Evolutionary conservation across 2,797 vertebrate species (phyloP).

Genomic region (Chloroceryle amazona): DNA sequence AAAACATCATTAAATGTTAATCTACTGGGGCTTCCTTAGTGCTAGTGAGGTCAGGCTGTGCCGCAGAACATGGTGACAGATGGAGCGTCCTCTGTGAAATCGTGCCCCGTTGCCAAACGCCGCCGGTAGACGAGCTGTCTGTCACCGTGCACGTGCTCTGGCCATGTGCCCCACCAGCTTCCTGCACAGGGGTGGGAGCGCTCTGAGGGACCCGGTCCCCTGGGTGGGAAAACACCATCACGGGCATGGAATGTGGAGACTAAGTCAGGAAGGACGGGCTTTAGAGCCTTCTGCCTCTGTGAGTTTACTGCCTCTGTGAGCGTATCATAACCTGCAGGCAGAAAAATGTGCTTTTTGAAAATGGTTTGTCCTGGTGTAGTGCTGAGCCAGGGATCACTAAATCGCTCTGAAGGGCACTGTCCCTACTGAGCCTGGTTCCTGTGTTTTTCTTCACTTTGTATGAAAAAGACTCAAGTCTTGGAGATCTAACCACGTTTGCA

Average conservation of each 20-base stretch:
- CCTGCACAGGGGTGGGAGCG: neutral
- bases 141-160: neutral
- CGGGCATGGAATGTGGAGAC: fast-evolving
- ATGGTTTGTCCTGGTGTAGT: neutral
- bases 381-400: neutral
- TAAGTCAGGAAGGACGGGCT: neutral
- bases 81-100: constrained; percentile 59
- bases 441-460: neutral
- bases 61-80: constrained; percentile 58
- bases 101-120: neutral
- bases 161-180: fast-evolving
- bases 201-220: neutral
- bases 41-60: constrained; percentile 55
- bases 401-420: neutral
- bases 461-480: neutral
- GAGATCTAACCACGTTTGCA: neutral
- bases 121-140: neutral
- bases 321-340: neutral
- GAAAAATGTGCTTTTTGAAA: neutral
- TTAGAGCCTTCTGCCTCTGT: neutral
- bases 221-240: fast-evolving
- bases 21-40: constrained; percentile 60
- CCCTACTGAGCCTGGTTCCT: neutral
- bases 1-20: constrained; percentile 77
- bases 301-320: neutral